Conservation (phyloP, 2,797 vertebrate species). For the Ataeniobius toweri region DNA sequence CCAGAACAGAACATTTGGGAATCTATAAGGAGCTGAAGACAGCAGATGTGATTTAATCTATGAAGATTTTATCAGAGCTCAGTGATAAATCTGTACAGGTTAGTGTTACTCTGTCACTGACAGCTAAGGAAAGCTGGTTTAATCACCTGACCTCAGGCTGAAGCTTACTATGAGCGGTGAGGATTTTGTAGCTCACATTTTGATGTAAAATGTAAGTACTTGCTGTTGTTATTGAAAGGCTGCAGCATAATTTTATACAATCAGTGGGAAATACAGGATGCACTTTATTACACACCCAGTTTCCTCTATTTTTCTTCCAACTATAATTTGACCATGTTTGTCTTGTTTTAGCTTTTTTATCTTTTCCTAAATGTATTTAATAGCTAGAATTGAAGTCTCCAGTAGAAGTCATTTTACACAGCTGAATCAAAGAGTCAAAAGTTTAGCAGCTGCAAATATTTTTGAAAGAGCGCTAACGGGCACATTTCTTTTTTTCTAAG, state of each 20-base stretch:
- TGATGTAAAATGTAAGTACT: background rate
- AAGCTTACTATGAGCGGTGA: slow-evolving; percentile 4
- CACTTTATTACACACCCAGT: background rate
- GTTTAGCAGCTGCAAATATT: background rate
- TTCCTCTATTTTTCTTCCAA: background rate
- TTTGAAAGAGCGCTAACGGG: background rate
- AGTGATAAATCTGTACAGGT: slow-evolving; percentile 20
- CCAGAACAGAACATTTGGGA: slow-evolving; percentile 11
- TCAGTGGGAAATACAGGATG: background rate
- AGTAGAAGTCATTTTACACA: slow-evolving; percentile 14
- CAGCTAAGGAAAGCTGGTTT: slow-evolving; percentile 17
- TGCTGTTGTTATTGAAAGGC: background rate
- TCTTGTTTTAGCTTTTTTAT: background rate
- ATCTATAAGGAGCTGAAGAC: slow-evolving; percentile 16
- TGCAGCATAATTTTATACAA: background rate
- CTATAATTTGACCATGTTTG: background rate
- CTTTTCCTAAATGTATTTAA: slow-evolving; percentile 13
- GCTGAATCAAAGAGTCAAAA: background rate
- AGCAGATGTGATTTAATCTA: slow-evolving; percentile 35
- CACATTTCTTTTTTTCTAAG: too few relatives aligned
- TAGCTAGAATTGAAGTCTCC: background rate
- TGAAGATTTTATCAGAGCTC: slow-evolving; percentile 34
- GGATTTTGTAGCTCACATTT: background rate
- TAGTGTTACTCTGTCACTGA: slow-evolving; percentile 22
- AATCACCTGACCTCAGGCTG: slow-evolving; percentile 14